These are phyloP conservation scores for Macrotrachela quadricornifera DNA, from an alignment of 1,140 invertebrate genomes.

Conservation along the genomic window DNA sequence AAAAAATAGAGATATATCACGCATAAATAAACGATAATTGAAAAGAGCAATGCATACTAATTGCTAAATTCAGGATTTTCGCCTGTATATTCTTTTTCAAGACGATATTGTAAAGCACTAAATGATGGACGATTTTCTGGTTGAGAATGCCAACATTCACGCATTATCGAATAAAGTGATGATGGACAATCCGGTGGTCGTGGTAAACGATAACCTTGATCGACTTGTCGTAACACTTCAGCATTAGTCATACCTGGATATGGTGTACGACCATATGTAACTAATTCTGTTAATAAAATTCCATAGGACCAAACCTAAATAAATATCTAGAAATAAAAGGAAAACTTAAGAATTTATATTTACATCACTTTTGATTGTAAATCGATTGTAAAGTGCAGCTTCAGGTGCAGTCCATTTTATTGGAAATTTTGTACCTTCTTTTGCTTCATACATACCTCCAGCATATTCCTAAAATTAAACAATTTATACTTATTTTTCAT, in stretches of 20 bases:
- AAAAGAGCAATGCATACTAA: no score
- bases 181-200: constrained; percentile 55
- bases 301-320: constrained; percentile 92
- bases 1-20: no score
- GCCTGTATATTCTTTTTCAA: no score
- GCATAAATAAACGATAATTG: no score
- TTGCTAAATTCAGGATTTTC: no score
- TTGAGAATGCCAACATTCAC: constrained; percentile 35
- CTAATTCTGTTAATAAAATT: constrained; percentile 83
- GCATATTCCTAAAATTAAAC: background rate
- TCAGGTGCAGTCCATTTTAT: constrained; percentile 96
- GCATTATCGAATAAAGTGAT: constrained; percentile 53
- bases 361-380: constrained; percentile 24
- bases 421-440: constrained; percentile 50
- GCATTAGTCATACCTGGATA: constrained; percentile 59
- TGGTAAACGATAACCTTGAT: constrained; percentile 80
- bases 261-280: constrained; percentile 75
- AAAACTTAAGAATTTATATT: no score
- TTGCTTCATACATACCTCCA: background rate
- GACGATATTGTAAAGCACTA: constrained; percentile 62
- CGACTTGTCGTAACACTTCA: constrained; percentile 84
- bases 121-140: constrained; percentile 89
- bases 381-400: constrained; percentile 52
- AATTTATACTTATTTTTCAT: background rate
- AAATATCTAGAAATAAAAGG: no score